A percentile compares a stretch with the other conserved stretches of the same genome.
phyloP scores from a whole-genome alignment of 35 echinoderm and acorn worm species.

The Heliocidaris tuberculata region DNA sequence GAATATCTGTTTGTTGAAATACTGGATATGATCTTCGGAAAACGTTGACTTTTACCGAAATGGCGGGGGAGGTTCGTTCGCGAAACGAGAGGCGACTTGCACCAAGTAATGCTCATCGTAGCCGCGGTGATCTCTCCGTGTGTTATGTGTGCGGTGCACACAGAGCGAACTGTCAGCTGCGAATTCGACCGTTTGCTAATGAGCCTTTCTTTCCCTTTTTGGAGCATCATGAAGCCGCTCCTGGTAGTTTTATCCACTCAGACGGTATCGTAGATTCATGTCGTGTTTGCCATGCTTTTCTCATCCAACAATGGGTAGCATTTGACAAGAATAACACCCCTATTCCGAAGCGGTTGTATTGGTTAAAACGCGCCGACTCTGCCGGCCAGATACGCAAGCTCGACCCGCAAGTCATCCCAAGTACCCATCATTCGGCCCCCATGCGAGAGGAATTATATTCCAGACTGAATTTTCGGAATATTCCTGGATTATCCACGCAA shows the following conservation, averaged over 20 bases:
- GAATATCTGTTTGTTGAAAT: constrained; percentile 1
- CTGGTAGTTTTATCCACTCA: constrained; percentile 57
- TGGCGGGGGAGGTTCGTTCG: constrained; percentile 37
- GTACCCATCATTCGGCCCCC: constrained; percentile 38
- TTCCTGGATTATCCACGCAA: constrained; percentile 33
- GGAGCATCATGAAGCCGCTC: constrained; percentile 83
- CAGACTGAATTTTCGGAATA: constrained; percentile 65
- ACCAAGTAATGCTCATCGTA: constrained; percentile 14
- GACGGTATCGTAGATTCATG: constrained; percentile 83
- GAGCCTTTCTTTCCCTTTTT: constrained; percentile 98
- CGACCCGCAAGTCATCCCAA: constrained; percentile 72
- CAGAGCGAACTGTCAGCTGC: constrained; percentile 73
- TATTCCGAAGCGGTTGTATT: constrained; percentile 90
- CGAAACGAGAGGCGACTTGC: constrained; percentile 30
- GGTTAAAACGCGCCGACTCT: constrained; percentile 83
- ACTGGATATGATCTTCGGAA: neutral
- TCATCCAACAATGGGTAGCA: constrained; percentile 89
- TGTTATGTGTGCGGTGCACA: constrained; percentile 95
- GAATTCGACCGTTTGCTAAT: constrained; percentile 73
- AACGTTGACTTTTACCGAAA: constrained; percentile 18
- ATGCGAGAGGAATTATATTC: constrained; percentile 72
- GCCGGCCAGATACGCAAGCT: constrained; percentile 59
- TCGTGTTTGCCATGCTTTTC: constrained; percentile 89
- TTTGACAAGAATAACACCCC: constrained; percentile 93
- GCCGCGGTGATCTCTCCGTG: constrained; percentile 48